A percentile compares a stretch with the other conserved stretches of the same genome.
Evolutionary conservation across 2,113 vertebrate species (phyloP).

Genomic region (Protobothrops flavoviridis): DNA sequence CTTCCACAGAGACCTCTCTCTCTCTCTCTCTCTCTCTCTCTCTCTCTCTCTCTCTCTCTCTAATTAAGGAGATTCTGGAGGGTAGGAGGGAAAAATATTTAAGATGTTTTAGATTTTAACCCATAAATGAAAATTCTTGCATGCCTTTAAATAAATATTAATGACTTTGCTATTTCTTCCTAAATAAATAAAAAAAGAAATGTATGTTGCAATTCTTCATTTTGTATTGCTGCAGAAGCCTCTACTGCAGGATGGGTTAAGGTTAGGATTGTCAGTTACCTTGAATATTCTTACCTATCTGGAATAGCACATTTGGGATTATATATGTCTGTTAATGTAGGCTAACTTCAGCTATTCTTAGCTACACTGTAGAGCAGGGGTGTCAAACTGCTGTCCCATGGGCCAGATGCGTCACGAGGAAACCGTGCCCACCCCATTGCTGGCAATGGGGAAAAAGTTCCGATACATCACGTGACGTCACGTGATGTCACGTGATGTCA

Average conservation of each 20-base stretch:
- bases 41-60: neutral
- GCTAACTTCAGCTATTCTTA: neutral
- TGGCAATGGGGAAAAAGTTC: too few species aligned
- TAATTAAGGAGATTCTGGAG: neutral
- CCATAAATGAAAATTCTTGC: neutral
- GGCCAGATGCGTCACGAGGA: too few species aligned
- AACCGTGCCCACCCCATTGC: too few species aligned
- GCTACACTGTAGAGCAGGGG: neutral
- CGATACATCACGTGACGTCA: too few species aligned
- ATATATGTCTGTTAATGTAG: neutral
- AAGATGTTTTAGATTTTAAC: neutral
- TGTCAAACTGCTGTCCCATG: too few species aligned
- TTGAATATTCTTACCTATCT: neutral
- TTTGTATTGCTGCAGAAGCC: neutral
- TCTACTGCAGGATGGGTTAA: neutral
- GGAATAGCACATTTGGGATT: neutral
- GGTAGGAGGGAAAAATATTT: neutral
- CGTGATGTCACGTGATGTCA: too few species aligned
- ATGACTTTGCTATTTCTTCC: neutral
- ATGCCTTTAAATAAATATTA: neutral
- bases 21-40: neutral
- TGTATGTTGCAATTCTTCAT: neutral
- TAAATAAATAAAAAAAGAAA: neutral
- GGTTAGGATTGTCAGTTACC: neutral
- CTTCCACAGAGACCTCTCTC: neutral